Evolutionary conservation across 2,888 invertebrate genomes (phyloP).

Genomic region (Girardia tigrina): DNA sequence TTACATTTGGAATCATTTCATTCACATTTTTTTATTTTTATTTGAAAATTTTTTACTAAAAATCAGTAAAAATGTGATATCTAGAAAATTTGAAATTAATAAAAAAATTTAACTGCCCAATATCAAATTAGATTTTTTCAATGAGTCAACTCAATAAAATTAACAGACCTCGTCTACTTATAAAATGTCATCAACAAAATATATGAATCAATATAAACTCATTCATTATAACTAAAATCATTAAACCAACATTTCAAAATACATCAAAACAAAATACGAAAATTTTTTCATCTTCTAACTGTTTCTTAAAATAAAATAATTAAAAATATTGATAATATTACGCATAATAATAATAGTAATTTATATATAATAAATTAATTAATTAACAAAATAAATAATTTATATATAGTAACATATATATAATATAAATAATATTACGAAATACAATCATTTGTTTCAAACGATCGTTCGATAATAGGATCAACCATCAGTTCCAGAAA

Average conservation of each 20-base stretch:
- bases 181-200: background rate
- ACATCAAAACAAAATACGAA: background rate
- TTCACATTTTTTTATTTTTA: no score
- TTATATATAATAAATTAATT: background rate
- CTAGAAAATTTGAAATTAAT: no score
- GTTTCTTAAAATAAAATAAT: background rate
- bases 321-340: background rate
- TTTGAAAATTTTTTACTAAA: no score
- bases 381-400: background rate
- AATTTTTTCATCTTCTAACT: background rate
- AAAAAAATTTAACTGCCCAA: no score
- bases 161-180: background rate
- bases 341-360: background rate
- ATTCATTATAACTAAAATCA: background rate
- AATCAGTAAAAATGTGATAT: no score
- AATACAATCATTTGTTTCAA: no score
- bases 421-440: no score
- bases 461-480: no score
- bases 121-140: no score
- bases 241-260: background rate
- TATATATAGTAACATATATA: background rate
- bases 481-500: no score
- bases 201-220: background rate
- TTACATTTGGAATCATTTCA: no score
- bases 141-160: no score